These are phyloP conservation scores for Spisula solida DNA, from an alignment of 2,888 invertebrate genomes.

Conservation along the genomic window DNA sequence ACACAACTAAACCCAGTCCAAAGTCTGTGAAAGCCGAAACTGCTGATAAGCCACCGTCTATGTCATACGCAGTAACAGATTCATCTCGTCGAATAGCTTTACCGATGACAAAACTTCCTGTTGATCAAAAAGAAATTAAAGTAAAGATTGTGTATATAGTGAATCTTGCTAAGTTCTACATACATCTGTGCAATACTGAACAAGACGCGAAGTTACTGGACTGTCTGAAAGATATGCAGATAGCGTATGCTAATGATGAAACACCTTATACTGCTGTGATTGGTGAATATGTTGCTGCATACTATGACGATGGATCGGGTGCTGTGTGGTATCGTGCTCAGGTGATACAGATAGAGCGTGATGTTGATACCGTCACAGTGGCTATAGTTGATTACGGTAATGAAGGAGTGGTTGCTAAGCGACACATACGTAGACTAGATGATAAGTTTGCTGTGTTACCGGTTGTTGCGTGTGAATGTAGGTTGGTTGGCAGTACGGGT, in stretches of 20 bases:
- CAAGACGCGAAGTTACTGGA: conserved; percentile 35
- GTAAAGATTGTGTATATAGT: conserved; percentile 53
- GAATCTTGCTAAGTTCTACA: conserved; percentile 48
- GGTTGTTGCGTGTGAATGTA: conserved; percentile 74
- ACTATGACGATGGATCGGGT: conserved; percentile 55
- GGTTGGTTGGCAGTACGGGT: conserved; percentile 52
- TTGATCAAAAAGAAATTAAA: conserved; percentile 35
- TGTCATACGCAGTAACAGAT: not conserved
- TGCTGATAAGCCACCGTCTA: not conserved
- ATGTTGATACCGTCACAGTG: conserved; percentile 70
- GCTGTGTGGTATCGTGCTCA: conserved; percentile 67
- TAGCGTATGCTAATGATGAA: conserved; percentile 37
- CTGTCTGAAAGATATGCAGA: conserved; percentile 53
- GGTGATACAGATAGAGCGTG: conserved; percentile 51
- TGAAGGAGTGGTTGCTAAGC: conserved; percentile 64
- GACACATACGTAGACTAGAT: conserved; percentile 65
- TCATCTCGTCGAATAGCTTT: not conserved
- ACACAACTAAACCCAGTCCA: not conserved
- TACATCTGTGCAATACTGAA: conserved; percentile 46
- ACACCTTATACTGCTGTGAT: conserved; percentile 38
- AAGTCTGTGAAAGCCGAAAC: not conserved
- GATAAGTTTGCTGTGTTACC: conserved; percentile 69
- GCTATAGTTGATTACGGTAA: conserved; percentile 86
- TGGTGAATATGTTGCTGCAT: conserved; percentile 65
- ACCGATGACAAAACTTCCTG: not conserved